phyloP scores from a whole-genome alignment of 2,888 invertebrate genomes.

The Quadriops clusia region DNA sequence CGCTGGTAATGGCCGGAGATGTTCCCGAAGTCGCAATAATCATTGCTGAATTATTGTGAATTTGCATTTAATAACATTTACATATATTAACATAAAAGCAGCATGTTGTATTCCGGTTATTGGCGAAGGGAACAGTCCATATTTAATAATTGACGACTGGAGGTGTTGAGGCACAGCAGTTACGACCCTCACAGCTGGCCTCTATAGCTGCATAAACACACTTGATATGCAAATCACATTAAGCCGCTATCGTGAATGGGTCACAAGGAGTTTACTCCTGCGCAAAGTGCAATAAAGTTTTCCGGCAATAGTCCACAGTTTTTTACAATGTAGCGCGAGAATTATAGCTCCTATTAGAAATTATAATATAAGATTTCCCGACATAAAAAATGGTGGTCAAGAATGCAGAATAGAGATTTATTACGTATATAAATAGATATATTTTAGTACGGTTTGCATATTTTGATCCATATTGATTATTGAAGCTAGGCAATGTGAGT shows the following conservation, averaged over 20 bases:
- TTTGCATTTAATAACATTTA: constrained; percentile 18
- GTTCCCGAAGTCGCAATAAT: too few species aligned
- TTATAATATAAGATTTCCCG: too few species aligned
- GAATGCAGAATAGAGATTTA: too few species aligned
- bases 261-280: constrained; percentile 10
- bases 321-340: neutral
- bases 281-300: constrained; percentile 5
- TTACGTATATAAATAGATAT: too few species aligned
- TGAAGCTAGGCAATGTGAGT: too few species aligned
- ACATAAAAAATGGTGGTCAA: too few species aligned
- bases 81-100: constrained; percentile 19
- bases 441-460: too few species aligned
- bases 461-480: too few species aligned
- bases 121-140: constrained; percentile 19
- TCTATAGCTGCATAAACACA: constrained; percentile 29
- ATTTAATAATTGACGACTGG: constrained; percentile 29
- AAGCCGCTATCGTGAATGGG: constrained; percentile 14
- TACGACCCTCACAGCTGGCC: constrained; percentile 29
- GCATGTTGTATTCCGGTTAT: constrained; percentile 16
- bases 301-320: constrained; percentile 4
- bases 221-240: constrained; percentile 28
- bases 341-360: too few species aligned
- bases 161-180: constrained; percentile 27
- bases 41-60: constrained; percentile 12
- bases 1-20: too few species aligned